These are phyloP conservation scores for Festucalex cinctus DNA, from an alignment of 2,113 vertebrate genomes.

Conservation along the genomic window DNA sequence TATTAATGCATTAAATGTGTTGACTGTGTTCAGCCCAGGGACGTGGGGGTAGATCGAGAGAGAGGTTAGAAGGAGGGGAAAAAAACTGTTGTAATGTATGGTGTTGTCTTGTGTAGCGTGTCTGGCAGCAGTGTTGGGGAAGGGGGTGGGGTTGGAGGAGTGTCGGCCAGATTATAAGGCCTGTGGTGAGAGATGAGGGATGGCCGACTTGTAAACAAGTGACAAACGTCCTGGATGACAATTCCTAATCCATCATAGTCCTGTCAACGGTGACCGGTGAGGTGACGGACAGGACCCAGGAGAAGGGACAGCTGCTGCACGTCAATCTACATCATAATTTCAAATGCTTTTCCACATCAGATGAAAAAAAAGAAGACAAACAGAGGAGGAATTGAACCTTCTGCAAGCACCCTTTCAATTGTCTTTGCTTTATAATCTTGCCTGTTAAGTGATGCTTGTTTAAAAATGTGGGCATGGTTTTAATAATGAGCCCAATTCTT, in stretches of 20 bases:
- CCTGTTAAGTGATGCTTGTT: background rate
- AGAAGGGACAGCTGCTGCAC: constrained; percentile 70
- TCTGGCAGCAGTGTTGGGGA: constrained; percentile 40
- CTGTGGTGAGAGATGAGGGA: constrained; percentile 73
- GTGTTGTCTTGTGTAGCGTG: constrained; percentile 65
- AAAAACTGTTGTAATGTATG: constrained; percentile 63
- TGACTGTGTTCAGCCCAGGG: constrained; percentile 63
- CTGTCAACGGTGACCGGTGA: constrained; percentile 67
- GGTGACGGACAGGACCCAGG: constrained; percentile 68
- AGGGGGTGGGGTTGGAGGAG: constrained; percentile 34
- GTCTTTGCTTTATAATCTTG: background rate
- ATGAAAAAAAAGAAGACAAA: constrained; percentile 36
- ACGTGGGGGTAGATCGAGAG: constrained; percentile 37
- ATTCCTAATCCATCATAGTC: constrained; percentile 81
- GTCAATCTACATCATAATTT: constrained; percentile 78
- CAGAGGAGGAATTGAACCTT: constrained; percentile 17
- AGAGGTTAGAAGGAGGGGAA: constrained; percentile 37
- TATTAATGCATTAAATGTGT: constrained; percentile 75
- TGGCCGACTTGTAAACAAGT: constrained; percentile 77
- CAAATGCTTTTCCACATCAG: constrained; percentile 61
- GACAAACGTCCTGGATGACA: constrained; percentile 78
- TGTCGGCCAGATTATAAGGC: constrained; percentile 66
- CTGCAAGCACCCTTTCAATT: constrained; percentile 26
- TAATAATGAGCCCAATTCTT: background rate
- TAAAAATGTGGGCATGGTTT: background rate